Evolutionary conservation across 2,888 invertebrate genomes (phyloP).

Genomic region (Lumbricus terrestris): DNA sequence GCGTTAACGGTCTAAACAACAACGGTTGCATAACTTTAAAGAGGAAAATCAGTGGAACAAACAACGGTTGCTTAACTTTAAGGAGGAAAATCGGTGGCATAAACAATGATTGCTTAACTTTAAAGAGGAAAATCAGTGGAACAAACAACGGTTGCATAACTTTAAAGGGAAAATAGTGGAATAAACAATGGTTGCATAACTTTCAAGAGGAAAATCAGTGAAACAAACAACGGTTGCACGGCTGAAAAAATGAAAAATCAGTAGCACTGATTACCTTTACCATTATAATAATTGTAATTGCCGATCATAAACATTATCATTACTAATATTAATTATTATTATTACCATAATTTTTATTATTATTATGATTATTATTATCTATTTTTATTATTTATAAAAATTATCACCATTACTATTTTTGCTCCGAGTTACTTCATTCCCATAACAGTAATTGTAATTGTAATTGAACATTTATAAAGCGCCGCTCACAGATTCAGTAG

Average conservation of each 20-base stretch:
- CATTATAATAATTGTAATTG: too few relatives aligned
- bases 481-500: too few relatives aligned
- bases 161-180: not conserved
- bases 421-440: too few relatives aligned
- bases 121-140: not conserved
- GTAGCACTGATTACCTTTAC: not conserved
- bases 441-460: too few relatives aligned
- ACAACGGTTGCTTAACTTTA: not conserved
- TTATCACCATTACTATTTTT: too few relatives aligned
- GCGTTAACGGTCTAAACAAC: constrained; percentile 28
- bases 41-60: not conserved
- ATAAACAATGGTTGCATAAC: not conserved
- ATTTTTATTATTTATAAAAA: too few relatives aligned
- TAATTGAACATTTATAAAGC: too few relatives aligned
- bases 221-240: not conserved
- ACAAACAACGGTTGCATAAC: not conserved
- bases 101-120: too few relatives aligned
- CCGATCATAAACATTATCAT: too few relatives aligned
- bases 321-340: too few relatives aligned
- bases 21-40: not conserved
- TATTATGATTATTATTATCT: too few relatives aligned
- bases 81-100: not conserved
- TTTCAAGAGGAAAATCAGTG: not conserved
- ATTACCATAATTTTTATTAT: too few relatives aligned
- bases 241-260: not conserved